Evolutionary conservation across 2,113 vertebrate genomes (phyloP).

Genomic region (Plecturocebus donacophilus): DNA sequence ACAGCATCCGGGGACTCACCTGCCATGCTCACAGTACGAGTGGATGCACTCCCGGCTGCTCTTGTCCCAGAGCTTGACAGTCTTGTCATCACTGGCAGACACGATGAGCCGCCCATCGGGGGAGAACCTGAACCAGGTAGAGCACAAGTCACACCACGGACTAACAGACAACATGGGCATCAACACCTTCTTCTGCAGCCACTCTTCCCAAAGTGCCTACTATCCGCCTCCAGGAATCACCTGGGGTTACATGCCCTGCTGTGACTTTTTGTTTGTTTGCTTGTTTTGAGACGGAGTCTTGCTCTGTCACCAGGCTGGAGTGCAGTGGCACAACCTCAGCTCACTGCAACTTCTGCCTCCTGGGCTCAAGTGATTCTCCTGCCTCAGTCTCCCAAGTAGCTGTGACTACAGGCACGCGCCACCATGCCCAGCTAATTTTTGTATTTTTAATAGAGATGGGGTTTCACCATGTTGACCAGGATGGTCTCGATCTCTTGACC

Average conservation of each 20-base stretch:
- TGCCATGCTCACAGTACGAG: conserved; percentile 94
- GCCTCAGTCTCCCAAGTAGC: too few species aligned
- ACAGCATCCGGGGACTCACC: conserved; percentile 85
- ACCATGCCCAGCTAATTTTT: too few species aligned
- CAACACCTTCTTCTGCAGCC: neutral
- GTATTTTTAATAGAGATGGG: too few species aligned
- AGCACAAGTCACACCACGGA: neutral
- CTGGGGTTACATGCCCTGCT: neutral
- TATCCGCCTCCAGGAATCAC: neutral
- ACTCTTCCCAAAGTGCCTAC: neutral
- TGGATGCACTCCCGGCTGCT: conserved; percentile 95
- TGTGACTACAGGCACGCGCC: too few species aligned
- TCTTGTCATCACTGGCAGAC: conserved; percentile 96
- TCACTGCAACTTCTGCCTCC: too few species aligned
- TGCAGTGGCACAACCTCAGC: too few species aligned
- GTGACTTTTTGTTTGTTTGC: neutral
- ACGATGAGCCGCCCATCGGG: conserved; percentile 95
- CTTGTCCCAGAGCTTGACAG: conserved; percentile 97
- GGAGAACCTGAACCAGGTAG: conserved; percentile 89
- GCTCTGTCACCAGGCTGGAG: too few species aligned
- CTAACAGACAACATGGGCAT: accelerated
- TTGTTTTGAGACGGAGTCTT: too few species aligned
- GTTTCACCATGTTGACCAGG: too few species aligned
- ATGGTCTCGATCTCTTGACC: too few species aligned
- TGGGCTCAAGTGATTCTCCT: too few species aligned